Conservation (phyloP, 2,797 vertebrate genomes). For the Platalea minor region DNA sequence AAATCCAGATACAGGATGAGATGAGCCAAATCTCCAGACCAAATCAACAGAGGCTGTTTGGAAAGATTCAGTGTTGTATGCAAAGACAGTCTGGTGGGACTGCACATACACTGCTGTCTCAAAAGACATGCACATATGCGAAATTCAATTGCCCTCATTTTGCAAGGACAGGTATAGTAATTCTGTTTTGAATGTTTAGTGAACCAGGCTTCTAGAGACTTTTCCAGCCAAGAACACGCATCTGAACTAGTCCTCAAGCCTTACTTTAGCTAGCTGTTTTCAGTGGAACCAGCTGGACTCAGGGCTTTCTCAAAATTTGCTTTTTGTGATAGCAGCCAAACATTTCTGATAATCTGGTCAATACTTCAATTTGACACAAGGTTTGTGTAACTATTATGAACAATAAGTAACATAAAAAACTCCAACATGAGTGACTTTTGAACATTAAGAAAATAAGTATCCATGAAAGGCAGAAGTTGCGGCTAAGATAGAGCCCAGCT, state of each 20-base stretch:
- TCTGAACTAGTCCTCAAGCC: background rate
- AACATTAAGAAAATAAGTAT: background rate
- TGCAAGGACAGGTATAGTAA: background rate
- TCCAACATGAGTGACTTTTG: background rate
- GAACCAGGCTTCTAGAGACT: background rate
- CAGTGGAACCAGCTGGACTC: background rate
- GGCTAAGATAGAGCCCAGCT: background rate
- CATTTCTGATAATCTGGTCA: background rate
- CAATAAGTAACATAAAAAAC: background rate
- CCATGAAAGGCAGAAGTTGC: background rate
- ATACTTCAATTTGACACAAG: background rate
- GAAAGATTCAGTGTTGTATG: background rate
- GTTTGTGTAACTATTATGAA: background rate
- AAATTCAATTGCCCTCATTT: background rate
- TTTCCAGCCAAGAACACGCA: background rate
- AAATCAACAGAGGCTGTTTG: accelerated
- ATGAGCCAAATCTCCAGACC: background rate
- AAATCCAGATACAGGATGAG: background rate
- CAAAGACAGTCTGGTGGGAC: background rate
- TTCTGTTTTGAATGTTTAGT: background rate
- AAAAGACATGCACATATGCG: background rate
- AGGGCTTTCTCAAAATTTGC: background rate
- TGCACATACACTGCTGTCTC: accelerated
- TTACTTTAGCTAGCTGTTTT: background rate
- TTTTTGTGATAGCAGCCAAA: background rate